Evolutionary conservation across 2,888 invertebrate genomes (phyloP), one percentile per base, ranked within the genome.

Genomic region (Acronicta aceris): DNA sequence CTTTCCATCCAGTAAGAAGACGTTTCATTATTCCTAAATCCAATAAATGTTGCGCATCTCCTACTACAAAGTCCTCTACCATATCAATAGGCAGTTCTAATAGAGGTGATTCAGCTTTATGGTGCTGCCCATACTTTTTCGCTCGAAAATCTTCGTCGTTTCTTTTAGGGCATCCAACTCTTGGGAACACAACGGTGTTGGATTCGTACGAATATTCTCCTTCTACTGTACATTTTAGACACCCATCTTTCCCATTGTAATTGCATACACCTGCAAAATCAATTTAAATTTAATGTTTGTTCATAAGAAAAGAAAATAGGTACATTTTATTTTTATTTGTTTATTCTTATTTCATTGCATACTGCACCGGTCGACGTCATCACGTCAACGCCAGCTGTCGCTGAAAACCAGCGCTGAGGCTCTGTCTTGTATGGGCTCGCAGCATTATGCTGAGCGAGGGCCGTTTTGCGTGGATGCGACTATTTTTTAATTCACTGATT

Each of bases 121-220:
- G 62, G 16, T 62, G 61, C 4, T 25, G 13, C 2, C 50, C 59
- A 43, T 66, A 55, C 10, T 47, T 64, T 52, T 64, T 30, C 5
- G 25, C 12, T 17, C 55, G 40, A 56, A 61, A 65, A 13, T 59
- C 50, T 5, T 38, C 30, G 33, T 66, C 46, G 17, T 43, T 66
- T 53, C 62, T 55, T 48, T 46, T 50, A 21, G 52, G 30, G 36
- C 54, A 50, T n/a, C 53, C 36, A 9, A 15, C 10, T 10, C 5
- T 38, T 17, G 21, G 43, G 15, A 66, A 66, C 4, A 60, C 30
- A 8, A 77, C 73, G 27, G 72, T 76, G 59, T 68, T 59, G 16
- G 75, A 74, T 45, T n/a, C 17, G 40, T 74, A 71, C 0, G 79
- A 79, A 45, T 79, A 78, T 51, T 77, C 77, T 13, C 78, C 80